These are phyloP conservation scores for Sakesphorus luctuosus DNA, from an alignment of 2,113 vertebrate species.

Conservation along the genomic window DNA sequence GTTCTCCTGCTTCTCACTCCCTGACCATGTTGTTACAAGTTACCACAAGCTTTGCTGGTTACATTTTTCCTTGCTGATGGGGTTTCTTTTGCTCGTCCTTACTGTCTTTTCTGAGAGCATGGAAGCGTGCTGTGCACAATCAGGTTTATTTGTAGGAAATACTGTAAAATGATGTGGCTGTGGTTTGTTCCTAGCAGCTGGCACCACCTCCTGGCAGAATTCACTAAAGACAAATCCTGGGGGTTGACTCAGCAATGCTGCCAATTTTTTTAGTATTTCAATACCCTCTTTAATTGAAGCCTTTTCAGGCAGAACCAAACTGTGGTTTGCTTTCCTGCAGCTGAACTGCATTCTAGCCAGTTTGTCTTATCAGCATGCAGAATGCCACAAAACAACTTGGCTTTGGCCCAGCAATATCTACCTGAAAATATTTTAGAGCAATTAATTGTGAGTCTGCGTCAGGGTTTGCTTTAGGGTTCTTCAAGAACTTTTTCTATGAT, in stretches of 20 bases:
- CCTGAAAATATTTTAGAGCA: neutral
- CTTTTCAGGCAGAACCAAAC: neutral
- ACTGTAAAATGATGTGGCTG: accelerated
- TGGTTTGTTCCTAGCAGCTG: neutral
- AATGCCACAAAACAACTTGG: neutral
- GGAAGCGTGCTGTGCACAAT: accelerated
- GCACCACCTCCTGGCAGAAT: neutral
- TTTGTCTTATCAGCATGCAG: neutral
- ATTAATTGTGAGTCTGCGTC: neutral
- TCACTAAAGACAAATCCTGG: accelerated
- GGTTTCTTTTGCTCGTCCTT: neutral
- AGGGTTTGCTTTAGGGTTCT: neutral
- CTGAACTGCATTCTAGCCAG: neutral
- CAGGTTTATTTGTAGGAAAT: neutral
- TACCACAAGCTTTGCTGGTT: neutral
- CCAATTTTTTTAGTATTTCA: neutral
- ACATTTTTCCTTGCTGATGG: neutral
- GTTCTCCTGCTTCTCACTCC: neutral
- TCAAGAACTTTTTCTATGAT: neutral
- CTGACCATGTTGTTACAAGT: accelerated
- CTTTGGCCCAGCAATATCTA: neutral
- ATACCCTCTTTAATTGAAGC: neutral
- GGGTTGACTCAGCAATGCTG: accelerated
- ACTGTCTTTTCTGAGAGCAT: accelerated
- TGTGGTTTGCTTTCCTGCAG: neutral